A percentile compares a stretch with the other conserved stretches of the same genome.
phyloP scores from a whole-genome alignment of 2,888 invertebrate genomes.

The Erannis defoliaria region DNA sequence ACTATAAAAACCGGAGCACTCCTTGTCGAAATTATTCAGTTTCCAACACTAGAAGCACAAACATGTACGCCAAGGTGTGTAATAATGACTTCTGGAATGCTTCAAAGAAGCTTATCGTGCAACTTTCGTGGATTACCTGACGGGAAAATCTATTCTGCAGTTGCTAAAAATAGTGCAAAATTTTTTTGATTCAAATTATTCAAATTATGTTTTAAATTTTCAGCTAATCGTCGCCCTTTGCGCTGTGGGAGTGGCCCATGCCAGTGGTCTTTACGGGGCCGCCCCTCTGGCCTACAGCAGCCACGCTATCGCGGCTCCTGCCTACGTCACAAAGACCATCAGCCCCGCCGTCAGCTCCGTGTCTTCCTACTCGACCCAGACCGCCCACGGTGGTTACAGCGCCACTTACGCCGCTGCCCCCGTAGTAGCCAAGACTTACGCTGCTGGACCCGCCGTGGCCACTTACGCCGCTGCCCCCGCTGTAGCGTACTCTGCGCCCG shows the following conservation, averaged over 20 bases:
- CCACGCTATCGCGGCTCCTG: conserved; percentile 72
- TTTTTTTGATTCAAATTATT: neutral
- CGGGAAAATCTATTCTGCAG: neutral
- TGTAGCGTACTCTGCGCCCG: conserved; percentile 73
- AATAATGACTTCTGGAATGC: conserved; percentile 36
- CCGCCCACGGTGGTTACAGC: conserved; percentile 57
- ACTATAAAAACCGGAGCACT: conserved; percentile 82
- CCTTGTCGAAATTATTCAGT: conserved; percentile 81
- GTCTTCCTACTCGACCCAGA: conserved; percentile 64
- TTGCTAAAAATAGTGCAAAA: neutral
- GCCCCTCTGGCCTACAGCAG: conserved; percentile 81
- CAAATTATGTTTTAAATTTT: conserved; percentile 37
- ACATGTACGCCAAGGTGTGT: conserved; percentile 85
- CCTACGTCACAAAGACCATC: conserved; percentile 56
- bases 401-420: conserved; percentile 61
- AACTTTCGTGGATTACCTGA: conserved; percentile 12
- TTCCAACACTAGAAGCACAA: conserved; percentile 79
- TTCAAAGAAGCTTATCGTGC: conserved; percentile 10
- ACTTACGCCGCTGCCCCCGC: conserved; percentile 87
- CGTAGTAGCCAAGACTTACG: conserved; percentile 65
- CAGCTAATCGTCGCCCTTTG: conserved; percentile 87
- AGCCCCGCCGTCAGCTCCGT: conserved; percentile 64
- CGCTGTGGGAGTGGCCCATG: conserved; percentile 86
- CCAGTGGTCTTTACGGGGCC: conserved; percentile 81
- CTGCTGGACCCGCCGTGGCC: conserved; percentile 63